phyloP scores from a whole-genome alignment of 1,140 invertebrate genomes.

The Eufriesea mexicana region DNA sequence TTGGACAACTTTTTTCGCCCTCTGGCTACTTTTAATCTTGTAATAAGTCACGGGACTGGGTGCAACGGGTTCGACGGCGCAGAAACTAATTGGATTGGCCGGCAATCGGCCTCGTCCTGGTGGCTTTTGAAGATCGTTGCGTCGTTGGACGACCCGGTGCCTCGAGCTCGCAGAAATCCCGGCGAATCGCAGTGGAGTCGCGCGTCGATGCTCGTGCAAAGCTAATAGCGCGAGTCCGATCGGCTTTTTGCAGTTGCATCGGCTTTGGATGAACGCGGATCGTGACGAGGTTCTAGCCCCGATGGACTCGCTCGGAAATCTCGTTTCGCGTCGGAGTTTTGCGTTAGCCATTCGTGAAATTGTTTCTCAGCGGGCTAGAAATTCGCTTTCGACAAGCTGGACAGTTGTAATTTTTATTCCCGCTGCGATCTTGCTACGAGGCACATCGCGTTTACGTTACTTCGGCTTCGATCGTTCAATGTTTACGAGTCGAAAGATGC shows the following conservation, averaged over 20 bases:
- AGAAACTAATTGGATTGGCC: conserved; percentile 24
- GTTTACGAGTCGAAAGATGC: too few species aligned
- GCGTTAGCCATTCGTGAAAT: too few species aligned
- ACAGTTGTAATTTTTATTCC: too few species aligned
- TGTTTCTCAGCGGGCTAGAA: too few species aligned
- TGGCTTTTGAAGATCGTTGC: background rate
- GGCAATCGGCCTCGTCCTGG: background rate
- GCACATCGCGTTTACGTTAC: too few species aligned
- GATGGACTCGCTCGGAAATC: background rate
- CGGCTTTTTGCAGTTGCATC: background rate
- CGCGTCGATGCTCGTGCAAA: background rate
- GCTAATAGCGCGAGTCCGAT: background rate
- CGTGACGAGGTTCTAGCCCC: background rate
- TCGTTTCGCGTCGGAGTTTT: too few species aligned
- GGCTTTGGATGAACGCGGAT: background rate
- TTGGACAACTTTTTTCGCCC: background rate
- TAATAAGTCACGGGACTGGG: conserved; percentile 14
- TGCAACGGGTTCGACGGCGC: background rate
- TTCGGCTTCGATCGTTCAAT: too few species aligned
- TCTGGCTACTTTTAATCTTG: conserved; percentile 32
- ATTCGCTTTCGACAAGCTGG: too few species aligned
- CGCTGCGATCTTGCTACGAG: too few species aligned
- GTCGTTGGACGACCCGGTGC: background rate
- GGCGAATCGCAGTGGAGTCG: background rate
- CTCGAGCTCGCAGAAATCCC: background rate